Conservation (phyloP, 2,797 vertebrate genomes). For the Micrastur ruficollis region DNA sequence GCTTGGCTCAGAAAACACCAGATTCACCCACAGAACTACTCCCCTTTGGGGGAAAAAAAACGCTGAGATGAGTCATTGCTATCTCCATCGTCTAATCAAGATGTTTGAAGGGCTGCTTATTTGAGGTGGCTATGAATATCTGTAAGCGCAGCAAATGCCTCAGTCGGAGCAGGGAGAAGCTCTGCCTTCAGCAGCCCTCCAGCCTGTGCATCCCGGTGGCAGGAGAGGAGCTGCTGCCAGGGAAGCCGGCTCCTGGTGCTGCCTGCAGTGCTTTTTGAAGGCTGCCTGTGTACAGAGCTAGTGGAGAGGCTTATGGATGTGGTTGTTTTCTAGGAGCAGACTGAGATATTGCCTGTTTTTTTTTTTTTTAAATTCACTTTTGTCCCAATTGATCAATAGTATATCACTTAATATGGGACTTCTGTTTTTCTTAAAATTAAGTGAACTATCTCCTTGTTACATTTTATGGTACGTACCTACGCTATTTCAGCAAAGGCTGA, state of each 20-base stretch:
- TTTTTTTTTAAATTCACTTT: background rate
- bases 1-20: background rate
- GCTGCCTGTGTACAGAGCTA: background rate
- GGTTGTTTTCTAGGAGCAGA: background rate
- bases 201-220: background rate
- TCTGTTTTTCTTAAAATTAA: rapidly evolving
- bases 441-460: background rate
- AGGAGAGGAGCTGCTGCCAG: background rate
- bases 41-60: background rate
- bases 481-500: background rate
- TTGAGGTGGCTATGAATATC: background rate
- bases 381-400: rapidly evolving
- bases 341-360: background rate
- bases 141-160: background rate
- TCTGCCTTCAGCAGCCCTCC: background rate
- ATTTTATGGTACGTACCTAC: too few relatives aligned
- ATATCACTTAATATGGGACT: rapidly evolving
- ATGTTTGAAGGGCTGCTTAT: background rate
- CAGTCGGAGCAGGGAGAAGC: rapidly evolving
- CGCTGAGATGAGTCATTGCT: background rate
- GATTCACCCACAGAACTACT: rapidly evolving
- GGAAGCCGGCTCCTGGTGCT: background rate
- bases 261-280: background rate
- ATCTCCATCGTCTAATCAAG: background rate
- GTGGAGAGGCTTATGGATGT: background rate